phyloP scores from a whole-genome alignment of 2,113 vertebrate genomes.

The Calypte anna region DNA sequence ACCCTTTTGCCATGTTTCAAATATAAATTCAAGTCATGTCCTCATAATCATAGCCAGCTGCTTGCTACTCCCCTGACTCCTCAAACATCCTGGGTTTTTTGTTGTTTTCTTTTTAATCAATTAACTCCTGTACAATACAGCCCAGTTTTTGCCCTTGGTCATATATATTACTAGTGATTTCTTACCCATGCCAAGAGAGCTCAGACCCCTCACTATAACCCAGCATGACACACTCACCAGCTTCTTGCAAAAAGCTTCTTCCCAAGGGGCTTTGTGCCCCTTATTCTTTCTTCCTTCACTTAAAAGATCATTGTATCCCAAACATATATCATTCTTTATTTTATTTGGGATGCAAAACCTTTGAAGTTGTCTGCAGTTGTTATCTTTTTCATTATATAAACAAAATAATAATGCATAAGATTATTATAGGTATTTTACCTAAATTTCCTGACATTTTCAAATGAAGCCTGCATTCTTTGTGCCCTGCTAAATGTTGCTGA shows the following conservation, averaged over 20 bases:
- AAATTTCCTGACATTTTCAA: background rate
- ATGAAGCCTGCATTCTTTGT: background rate
- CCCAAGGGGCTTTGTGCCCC: background rate
- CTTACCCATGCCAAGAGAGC: background rate
- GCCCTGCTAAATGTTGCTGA: background rate
- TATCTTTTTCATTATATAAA: background rate
- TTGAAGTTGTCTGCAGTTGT: background rate
- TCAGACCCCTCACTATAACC: background rate
- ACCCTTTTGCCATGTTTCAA: background rate
- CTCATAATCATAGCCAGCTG: background rate
- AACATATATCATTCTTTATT: background rate
- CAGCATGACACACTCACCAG: no score
- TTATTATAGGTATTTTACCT: background rate
- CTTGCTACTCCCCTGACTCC: background rate
- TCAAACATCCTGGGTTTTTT: background rate
- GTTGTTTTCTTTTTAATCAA: background rate
- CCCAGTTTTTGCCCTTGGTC: background rate
- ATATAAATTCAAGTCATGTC: background rate
- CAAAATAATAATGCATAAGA: background rate
- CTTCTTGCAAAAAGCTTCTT: background rate
- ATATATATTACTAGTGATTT: background rate
- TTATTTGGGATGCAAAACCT: background rate
- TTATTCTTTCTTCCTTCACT: background rate
- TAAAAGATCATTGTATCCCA: background rate
- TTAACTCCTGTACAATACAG: background rate